Percentiles rank a stretch among this genome's conserved stretches.
Evolutionary conservation across 2,888 invertebrate genomes (phyloP).

Genomic region (Thyatira batis): DNA sequence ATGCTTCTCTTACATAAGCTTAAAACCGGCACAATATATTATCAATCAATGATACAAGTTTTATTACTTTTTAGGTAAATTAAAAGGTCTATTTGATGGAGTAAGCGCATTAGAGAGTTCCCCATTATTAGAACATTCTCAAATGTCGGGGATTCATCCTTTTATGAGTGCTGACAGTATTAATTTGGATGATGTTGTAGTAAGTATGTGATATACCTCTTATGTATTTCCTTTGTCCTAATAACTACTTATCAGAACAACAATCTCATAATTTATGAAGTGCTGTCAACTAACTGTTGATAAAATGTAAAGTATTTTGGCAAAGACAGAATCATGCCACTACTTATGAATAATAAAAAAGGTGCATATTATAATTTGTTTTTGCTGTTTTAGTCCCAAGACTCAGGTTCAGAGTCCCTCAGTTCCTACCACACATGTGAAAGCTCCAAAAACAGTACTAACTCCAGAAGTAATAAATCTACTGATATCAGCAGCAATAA

Average conservation of each 20-base stretch:
- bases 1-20: conserved; percentile 42
- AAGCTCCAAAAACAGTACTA: conserved; percentile 67
- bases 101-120: conserved; percentile 47
- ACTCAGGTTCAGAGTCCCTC: conserved; percentile 65
- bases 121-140: conserved; percentile 61
- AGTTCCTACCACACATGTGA: conserved; percentile 78
- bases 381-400: conserved; percentile 49
- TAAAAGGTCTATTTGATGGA: conserved; percentile 50
- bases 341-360: neutral
- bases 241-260: too few relatives aligned
- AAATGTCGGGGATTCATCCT: conserved; percentile 88
- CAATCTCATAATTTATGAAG: too few relatives aligned
- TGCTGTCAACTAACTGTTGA: too few relatives aligned
- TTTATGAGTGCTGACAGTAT: conserved; percentile 88
- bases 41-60: neutral
- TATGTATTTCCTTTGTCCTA: too few relatives aligned
- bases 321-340: too few relatives aligned
- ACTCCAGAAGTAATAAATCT: conserved; percentile 65
- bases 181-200: conserved; percentile 56
- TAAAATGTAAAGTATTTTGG: too few relatives aligned
- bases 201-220: conserved; percentile 38
- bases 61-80: conserved; percentile 55
- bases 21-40: neutral
- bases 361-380: conserved; percentile 3
- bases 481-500: conserved; percentile 76